phyloP scores from a whole-genome alignment of 2,113 vertebrate species.

The Speoplatyrhinus poulsoni region DNA sequence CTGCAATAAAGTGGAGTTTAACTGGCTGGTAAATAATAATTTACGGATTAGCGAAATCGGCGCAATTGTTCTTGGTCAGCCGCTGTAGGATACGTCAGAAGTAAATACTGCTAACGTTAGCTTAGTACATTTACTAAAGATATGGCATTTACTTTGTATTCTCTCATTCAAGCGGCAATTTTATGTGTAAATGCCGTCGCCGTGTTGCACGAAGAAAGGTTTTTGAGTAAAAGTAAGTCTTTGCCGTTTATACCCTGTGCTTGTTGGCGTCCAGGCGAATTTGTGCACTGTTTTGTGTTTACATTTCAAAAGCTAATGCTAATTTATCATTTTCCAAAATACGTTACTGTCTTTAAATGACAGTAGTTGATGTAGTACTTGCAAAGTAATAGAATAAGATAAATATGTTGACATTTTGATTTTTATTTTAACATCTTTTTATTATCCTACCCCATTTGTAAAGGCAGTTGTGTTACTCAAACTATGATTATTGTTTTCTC shows the following conservation, averaged over 20 bases:
- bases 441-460: no score
- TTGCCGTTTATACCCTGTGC: neutral
- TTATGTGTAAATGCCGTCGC: slow-evolving; percentile 90
- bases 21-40: no score
- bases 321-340: neutral
- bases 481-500: slow-evolving; percentile 7
- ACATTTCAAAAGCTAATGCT: neutral
- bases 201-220: slow-evolving; percentile 93
- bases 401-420: no score
- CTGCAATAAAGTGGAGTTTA: no score
- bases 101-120: slow-evolving; percentile 35
- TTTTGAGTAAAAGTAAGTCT: slow-evolving; percentile 92
- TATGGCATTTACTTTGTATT: slow-evolving; percentile 93
- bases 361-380: no score
- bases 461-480: neutral
- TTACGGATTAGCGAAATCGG: neutral
- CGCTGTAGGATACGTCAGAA: slow-evolving; percentile 58
- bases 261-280: neutral
- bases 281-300: no score
- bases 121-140: neutral
- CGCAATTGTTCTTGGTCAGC: slow-evolving; percentile 17
- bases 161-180: slow-evolving; percentile 88
- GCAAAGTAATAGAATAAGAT: no score
- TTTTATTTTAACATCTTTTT: no score
- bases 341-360: no score